Evolutionary conservation across 2,797 vertebrate species (phyloP), one percentile per base, ranked within the genome.

Genomic region (Crypturellus tataupa): DNA sequence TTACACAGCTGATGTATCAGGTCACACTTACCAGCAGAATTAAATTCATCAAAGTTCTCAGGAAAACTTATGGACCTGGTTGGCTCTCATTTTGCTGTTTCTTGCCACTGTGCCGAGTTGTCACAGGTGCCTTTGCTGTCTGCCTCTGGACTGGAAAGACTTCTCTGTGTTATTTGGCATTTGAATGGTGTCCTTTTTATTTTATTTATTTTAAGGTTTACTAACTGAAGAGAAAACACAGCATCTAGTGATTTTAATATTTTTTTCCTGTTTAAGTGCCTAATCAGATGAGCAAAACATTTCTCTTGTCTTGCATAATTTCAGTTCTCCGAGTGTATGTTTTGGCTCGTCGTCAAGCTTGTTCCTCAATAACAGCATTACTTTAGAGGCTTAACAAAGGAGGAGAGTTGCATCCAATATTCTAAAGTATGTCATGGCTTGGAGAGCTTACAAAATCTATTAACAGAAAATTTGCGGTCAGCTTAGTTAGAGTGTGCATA

Each of bases 181-280:
- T 46, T 65, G 35, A 35, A 53, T 82, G 6, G 27, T 37, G 10
- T 2, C 21, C 29, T 69, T 76, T 59, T 10, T 31, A 19, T 76
- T 59, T 10, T 31, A 19, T 46, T n/a, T 56, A 44, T 56, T 9
- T 71, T 19, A 21, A 59, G 13, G 5, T 35, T 49, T 62, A 33
- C 65, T 76, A 49, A 25, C 35, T 21, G 5, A n/a, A 53, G 27
- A 58, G 15, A 19, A 63, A 63, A 29, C 27, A 73, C 40, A 42
- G 4, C 11, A 20, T 49, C 33, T 31, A 60, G 59, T 40, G 65
- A 2, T 31, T 53, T 14, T 51, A 31, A 29, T 53, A 29, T 53
- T n/a, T 2, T 2, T 16, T 1, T 53, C 6, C 8, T 1, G 1
- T 2, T 59, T 27, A 46, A 21, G 68, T 37, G 31, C 68, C 62